Base-by-base conservation (phyloP, 1,140 invertebrate genomes). In the Drosophila asahinai region DNA sequence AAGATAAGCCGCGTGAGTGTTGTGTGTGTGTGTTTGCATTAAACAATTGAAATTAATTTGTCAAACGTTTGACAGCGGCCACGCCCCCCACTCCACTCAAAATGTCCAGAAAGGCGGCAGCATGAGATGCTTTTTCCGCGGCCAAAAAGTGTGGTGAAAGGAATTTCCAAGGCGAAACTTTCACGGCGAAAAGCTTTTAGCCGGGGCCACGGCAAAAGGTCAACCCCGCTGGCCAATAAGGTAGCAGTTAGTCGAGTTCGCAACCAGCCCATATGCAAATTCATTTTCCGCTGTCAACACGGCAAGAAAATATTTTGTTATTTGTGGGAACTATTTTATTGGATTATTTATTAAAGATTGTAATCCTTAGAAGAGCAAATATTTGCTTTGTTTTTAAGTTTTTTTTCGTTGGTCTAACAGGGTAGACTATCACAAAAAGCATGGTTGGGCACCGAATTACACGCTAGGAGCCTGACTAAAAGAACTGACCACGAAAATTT, bases 41-140 rank as follows among this genome's bases (percentile, higher is more conserved):
- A 75, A 63, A 84, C 84, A 87, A 87, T 87, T 87, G 81, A 87
- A 90, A 87, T 90, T 84, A 87, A 87, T 87, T 87, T 87, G 84
- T 90, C 84, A 89, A 82, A 49, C 52, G 38, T 43, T 79, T 71
- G 86, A 87, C 86, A 81, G 86, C 73, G 49, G 15, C 77, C 72
- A 84, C 73, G 80, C 63, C 62, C 59, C 17, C 38, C 15, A 22
- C 30, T 36, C 25, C 36, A 57, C 36, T 57, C 54, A 57, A 57
- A 40, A 19, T 55, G 54, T 55, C 54, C 54, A 36, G 54, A 8
- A 47, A 58, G 38, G 11, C 15, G 33, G 40, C 38, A 64, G 49
- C 19, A 17, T n/a, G 43, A 36, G n/a, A 33, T 47, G 48, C 65
- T 68, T 60, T 60, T 51, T 51, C 19, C 36, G 40, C 25, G 52